Conservation (phyloP, 2,888 invertebrate species). For the Pandemis corylana region DNA sequence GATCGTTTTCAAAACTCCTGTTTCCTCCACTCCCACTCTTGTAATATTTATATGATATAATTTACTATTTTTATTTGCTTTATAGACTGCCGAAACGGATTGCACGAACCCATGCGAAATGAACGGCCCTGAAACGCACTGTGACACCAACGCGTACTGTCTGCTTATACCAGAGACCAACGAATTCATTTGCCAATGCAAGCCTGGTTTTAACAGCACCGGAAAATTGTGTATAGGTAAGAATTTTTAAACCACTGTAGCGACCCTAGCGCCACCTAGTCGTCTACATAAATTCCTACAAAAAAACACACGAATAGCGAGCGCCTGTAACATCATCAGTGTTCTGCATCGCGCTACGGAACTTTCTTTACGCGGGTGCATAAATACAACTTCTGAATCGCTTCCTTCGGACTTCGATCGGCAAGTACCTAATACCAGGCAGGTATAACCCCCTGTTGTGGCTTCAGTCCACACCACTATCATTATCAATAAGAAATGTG, state of each 20-base stretch:
- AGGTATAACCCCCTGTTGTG: too few species aligned
- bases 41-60: not conserved
- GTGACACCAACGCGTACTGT: conserved; percentile 95
- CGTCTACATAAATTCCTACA: too few species aligned
- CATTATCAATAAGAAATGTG: not conserved
- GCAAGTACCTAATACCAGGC: too few species aligned
- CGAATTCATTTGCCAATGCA: conserved; percentile 96
- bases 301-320: too few species aligned
- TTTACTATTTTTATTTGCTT: not conserved
- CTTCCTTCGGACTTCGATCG: too few species aligned
- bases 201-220: conserved; percentile 96
- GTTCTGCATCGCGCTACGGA: too few species aligned
- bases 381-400: too few species aligned
- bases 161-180: conserved; percentile 92
- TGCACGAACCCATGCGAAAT: conserved; percentile 97
- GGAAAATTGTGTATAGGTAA: conserved; percentile 90
- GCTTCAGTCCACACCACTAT: not conserved
- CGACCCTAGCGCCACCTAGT: too few species aligned
- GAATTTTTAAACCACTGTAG: conserved; percentile 37
- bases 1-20: not conserved
- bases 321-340: too few species aligned
- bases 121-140: conserved; percentile 91
- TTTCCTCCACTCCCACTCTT: not conserved
- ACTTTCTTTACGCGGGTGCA: too few species aligned
- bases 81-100: conserved; percentile 90